Percentiles rank a stretch among this genome's conserved stretches.
phyloP scores from a whole-genome alignment of 2,797 vertebrate species.

The Lacerta viridis region DNA sequence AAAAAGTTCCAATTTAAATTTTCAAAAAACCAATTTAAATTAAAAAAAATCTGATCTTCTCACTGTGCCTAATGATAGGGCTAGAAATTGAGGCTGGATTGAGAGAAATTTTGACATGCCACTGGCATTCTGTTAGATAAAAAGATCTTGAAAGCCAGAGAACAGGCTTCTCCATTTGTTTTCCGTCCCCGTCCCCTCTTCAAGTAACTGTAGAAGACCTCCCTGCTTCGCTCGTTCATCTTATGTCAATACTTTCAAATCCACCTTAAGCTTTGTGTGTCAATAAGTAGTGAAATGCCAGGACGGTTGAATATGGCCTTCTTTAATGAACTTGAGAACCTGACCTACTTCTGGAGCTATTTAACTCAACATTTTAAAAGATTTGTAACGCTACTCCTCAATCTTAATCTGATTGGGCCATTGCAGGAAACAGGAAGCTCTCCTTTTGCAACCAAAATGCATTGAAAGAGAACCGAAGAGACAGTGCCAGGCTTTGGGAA shows the following conservation, averaged over 20 bases:
- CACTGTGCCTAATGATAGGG: no score
- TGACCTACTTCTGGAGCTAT: not conserved
- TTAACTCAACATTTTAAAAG: constrained; percentile 6
- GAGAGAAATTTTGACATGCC: no score
- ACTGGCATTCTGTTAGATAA: not conserved
- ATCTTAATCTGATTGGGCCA: rapidly evolving
- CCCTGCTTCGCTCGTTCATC: not conserved
- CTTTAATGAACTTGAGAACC: constrained; percentile 5
- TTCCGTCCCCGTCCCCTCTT: no score
- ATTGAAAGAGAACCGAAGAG: not conserved
- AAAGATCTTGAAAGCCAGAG: not conserved
- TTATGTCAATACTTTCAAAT: not conserved
- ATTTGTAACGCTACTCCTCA: not conserved
- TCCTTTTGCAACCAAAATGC: not conserved
- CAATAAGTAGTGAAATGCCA: not conserved
- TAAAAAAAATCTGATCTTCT: no score
- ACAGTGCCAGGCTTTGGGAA: not conserved
- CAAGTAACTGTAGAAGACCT: not conserved
- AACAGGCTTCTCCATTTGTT: not conserved
- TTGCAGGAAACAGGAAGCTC: not conserved
- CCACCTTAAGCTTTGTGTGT: not conserved
- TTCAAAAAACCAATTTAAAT: no score
- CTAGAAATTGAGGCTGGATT: no score
- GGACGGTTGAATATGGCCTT: not conserved
- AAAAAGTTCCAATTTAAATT: no score